Conservation (phyloP, 2,797 vertebrate genomes). For the Hafferia zeledoni region DNA sequence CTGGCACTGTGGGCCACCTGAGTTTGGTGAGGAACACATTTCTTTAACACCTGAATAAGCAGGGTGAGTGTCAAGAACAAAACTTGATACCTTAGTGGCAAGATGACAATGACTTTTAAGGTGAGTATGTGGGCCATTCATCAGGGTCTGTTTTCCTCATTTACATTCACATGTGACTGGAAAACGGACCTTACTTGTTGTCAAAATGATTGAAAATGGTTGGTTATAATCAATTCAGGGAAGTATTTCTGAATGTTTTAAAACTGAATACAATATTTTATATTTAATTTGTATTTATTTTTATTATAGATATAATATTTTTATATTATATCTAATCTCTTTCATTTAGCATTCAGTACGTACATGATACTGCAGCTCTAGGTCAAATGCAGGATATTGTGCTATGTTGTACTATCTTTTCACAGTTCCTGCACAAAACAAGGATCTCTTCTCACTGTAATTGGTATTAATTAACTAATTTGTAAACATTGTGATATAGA, state of each 20-base stretch:
- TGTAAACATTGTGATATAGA: neutral
- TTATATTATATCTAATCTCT: neutral
- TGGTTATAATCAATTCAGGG: neutral
- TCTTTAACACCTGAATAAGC: neutral
- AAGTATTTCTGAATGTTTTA: neutral
- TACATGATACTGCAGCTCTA: neutral
- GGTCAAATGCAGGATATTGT: neutral
- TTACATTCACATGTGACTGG: neutral
- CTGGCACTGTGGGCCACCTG: neutral
- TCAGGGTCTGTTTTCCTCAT: neutral
- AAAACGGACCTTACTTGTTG: neutral
- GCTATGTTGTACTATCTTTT: neutral
- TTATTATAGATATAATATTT: neutral
- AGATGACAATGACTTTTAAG: neutral
- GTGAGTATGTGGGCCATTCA: neutral
- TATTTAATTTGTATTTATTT: neutral
- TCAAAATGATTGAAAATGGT: neutral
- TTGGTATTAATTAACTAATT: neutral
- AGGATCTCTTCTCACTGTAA: neutral
- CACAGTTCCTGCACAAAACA: neutral
- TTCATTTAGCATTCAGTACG: neutral
- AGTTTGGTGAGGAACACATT: neutral
- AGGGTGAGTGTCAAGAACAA: neutral
- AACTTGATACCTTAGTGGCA: neutral
- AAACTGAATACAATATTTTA: neutral